These are phyloP conservation scores for Papilio protenor DNA, from an alignment of 2,888 invertebrate species.

Conservation along the genomic window DNA sequence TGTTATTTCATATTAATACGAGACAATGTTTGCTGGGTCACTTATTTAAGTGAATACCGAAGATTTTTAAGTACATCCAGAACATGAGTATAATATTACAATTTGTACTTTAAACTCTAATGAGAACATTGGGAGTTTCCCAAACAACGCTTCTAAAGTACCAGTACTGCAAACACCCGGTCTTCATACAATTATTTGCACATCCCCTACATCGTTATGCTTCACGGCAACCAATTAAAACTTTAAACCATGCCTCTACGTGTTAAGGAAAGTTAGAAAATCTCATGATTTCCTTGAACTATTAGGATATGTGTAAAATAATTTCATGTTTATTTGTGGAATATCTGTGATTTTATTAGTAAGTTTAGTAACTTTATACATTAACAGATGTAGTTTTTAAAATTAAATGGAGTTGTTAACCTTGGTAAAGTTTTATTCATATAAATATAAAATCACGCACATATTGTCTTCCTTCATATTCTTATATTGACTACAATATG, in stretches of 20 bases:
- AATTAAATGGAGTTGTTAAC: neutral
- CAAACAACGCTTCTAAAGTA: neutral
- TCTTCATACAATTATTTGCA: constrained; percentile 6
- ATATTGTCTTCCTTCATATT: neutral
- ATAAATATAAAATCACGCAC: too few relatives aligned
- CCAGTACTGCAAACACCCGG: neutral
- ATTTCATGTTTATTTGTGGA: neutral
- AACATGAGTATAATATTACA: neutral
- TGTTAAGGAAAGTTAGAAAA: neutral
- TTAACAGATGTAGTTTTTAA: too few relatives aligned
- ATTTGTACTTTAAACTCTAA: neutral
- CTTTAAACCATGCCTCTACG: neutral
- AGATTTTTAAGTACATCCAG: neutral
- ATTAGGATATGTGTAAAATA: neutral
- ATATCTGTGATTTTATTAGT: neutral
- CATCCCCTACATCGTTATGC: neutral
- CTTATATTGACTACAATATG: neutral
- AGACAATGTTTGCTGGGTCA: neutral
- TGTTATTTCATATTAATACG: too few relatives aligned
- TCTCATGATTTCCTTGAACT: neutral
- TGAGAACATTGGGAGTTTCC: neutral
- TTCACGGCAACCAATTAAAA: constrained; percentile 7
- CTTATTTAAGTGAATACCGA: neutral
- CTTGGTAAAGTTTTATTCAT: neutral
- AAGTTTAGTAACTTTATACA: neutral